Evolutionary conservation across 2,797 vertebrate species (phyloP), one percentile per base, ranked within the genome.

Genomic region (Lagodon rhomboides): DNA sequence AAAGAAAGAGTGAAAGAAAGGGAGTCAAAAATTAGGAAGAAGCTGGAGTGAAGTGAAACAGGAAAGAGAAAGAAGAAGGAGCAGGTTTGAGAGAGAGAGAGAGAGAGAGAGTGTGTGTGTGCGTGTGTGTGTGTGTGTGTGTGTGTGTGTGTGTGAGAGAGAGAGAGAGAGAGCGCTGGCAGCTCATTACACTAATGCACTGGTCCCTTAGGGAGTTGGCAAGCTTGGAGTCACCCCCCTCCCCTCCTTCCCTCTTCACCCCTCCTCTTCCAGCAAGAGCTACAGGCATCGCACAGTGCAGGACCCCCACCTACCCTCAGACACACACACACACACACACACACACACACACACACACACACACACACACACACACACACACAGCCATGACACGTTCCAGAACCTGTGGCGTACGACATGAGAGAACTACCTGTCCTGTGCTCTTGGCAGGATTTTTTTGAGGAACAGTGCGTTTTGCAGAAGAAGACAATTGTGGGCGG

Each of bases 121-220:
- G 46, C 5, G 53, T n/a, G 65, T 7, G 72, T 20, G 78, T 53
- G 78, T 20, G 61, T 44, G 64, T 18, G 53, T 20, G 71, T 8
- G 51, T 0, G 46, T 7, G 53, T n/a, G 65, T 7, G 72, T 20
- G 78, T 53, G 78, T 34, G 72, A 9, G 73, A 50, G 75, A 12
- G 80, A 34, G 76, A 65, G 85, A 11, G 73, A 78, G 79, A 50
- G 74, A 73, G 83, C 23, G 77, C 80, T 89, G 84, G 90, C 80
- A 92, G 92, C 92, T 94, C 91, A 94, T 94, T 95, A 92, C 93
- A 90, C 93, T 95, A 94, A 95, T 95, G 93, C 91, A 93, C 89
- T 75, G 80, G 83, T 90, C 89, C 83, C 89, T 68, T 4, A 80
- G 92, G 91, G 93, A 92, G 89, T 88, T 90, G 89, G 89, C 91